Conservation (phyloP, 2,797 vertebrate species). For the Mus spretus region DNA sequence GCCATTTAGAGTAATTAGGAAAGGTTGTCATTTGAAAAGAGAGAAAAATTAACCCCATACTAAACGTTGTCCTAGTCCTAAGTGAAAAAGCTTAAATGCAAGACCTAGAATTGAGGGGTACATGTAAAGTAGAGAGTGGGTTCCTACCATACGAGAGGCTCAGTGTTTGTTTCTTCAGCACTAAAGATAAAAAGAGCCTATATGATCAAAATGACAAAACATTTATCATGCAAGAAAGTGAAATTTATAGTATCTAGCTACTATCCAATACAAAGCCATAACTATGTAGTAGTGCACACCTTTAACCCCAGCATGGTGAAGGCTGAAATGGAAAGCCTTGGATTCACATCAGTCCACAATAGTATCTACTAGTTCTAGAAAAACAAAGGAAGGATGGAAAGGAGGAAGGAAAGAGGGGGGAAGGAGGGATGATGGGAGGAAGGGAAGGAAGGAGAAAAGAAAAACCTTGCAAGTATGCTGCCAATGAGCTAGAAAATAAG, state of each 20-base stretch:
- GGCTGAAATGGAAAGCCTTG: neutral
- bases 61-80: neutral
- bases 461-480: neutral
- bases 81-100: conserved; percentile 22
- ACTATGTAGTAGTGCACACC: neutral
- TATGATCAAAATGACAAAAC: conserved; percentile 25
- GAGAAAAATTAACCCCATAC: neutral
- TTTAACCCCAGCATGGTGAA: neutral
- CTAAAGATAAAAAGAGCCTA: neutral
- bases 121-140: neutral
- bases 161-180: neutral
- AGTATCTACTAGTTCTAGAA: neutral
- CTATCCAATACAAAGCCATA: conserved; percentile 14
- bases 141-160: neutral
- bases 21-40: neutral
- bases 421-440: neutral
- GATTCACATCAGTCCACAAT: neutral
- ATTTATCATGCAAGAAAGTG: conserved; percentile 41
- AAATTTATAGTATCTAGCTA: neutral
- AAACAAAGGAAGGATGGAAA: neutral
- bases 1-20: conserved; percentile 21
- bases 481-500: conserved; percentile 7
- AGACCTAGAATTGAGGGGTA: neutral
- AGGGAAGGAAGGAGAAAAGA: neutral
- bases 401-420: neutral